Evolutionary conservation across 2,113 vertebrate species (phyloP).

Genomic region (Thamnaconus septentrionalis): DNA sequence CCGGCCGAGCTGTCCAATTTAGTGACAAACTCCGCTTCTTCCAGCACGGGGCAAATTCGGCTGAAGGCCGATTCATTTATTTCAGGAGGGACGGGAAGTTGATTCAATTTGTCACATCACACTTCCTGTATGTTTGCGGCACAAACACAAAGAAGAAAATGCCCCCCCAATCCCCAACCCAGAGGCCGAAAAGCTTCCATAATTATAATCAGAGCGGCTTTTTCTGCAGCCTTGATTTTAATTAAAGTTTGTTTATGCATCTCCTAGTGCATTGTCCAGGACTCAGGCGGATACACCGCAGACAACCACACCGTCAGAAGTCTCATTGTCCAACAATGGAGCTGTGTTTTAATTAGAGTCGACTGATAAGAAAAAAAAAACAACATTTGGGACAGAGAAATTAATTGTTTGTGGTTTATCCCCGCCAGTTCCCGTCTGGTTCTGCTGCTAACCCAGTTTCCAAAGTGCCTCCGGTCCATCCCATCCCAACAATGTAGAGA

Average conservation of each 20-base stretch:
- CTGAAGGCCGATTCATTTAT: conserved; percentile 23
- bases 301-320: conserved; percentile 32
- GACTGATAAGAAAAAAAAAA: conserved; percentile 57
- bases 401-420: conserved; percentile 62
- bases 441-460: conserved; percentile 52
- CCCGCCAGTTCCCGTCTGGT: conserved; percentile 62
- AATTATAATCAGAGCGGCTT: conserved; percentile 50
- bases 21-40: conserved; percentile 19
- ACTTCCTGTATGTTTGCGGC: conserved; percentile 28
- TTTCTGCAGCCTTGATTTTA: conserved; percentile 35
- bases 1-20: conserved; percentile 26
- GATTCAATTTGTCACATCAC: conserved; percentile 8
- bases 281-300: conserved; percentile 40
- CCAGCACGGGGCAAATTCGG: not conserved
- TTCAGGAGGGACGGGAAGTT: conserved; percentile 18
- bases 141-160: conserved; percentile 56
- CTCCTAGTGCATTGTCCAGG: conserved; percentile 43
- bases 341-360: conserved; percentile 60
- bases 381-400: conserved; percentile 28
- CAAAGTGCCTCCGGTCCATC: conserved; percentile 64
- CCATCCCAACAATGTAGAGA: conserved; percentile 61
- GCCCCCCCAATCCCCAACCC: conserved; percentile 25
- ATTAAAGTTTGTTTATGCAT: conserved; percentile 55
- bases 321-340: conserved; percentile 57
- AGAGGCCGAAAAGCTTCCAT: conserved; percentile 26